phyloP scores from a whole-genome alignment of 92 coral and sea anemone species.

The Heliopora coerulea region DNA sequence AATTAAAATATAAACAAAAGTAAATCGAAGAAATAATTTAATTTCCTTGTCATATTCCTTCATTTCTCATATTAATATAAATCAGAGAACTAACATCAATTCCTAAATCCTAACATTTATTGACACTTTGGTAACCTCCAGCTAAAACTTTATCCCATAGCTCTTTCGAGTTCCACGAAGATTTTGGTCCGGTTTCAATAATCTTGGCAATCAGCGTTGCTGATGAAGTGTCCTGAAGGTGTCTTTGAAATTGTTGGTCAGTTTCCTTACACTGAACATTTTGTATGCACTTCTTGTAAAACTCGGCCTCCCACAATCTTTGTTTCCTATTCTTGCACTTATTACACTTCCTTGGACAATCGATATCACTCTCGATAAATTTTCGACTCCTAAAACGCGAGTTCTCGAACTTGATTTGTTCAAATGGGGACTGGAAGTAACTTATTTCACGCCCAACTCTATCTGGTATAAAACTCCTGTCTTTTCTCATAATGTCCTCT shows the following conservation, averaged over 20 bases:
- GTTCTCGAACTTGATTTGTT: slow-evolving; percentile 21
- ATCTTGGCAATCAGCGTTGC: slow-evolving; percentile 27
- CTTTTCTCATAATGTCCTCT: too few species aligned
- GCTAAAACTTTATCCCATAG: slow-evolving; percentile 9
- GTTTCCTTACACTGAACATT: neutral
- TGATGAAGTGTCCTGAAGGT: neutral
- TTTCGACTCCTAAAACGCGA: neutral
- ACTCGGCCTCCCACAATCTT: neutral
- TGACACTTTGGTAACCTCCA: neutral
- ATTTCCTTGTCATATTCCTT: too few species aligned
- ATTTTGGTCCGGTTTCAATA: slow-evolving; percentile 15
- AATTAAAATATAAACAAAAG: too few species aligned
- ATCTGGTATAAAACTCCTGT: neutral
- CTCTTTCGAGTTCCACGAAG: slow-evolving; percentile 8
- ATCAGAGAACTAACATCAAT: too few species aligned
- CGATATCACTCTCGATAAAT: neutral
- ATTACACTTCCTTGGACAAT: neutral
- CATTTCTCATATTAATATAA: too few species aligned
- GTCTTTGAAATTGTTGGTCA: neutral
- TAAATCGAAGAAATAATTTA: too few species aligned
- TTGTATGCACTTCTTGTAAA: slow-evolving; percentile 10
- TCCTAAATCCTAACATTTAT: too few species aligned
- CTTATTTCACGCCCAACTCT: neutral
- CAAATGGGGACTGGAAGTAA: slow-evolving; percentile 3
- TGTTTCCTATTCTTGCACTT: neutral